Percentiles rank a stretch among this genome's conserved stretches.
phyloP scores from a whole-genome alignment of 2,888 invertebrate genomes.

The Pyrgus malvae region DNA sequence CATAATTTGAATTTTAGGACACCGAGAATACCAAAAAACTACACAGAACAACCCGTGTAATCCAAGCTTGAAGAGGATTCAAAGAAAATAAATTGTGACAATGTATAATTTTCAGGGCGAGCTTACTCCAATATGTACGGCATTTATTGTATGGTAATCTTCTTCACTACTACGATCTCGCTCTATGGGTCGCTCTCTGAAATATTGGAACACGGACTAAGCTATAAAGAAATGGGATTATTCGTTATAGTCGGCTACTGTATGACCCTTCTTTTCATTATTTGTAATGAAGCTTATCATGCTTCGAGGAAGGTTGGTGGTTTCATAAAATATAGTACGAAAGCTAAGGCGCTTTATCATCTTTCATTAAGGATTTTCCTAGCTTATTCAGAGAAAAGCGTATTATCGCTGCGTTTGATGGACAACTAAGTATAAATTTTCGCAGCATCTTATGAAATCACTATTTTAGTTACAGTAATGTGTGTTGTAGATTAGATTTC shows the following conservation, averaged over 20 bases:
- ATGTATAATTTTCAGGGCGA: slow-evolving; percentile 59
- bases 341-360: slow-evolving; percentile 1
- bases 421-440: no score
- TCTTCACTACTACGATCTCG: slow-evolving; percentile 88
- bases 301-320: slow-evolving; percentile 82
- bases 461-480: no score
- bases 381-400: not conserved
- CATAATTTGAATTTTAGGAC: no score
- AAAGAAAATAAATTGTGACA: not conserved
- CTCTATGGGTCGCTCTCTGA: slow-evolving; percentile 87
- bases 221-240: slow-evolving; percentile 87
- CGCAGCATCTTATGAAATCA: no score
- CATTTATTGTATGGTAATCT: slow-evolving; percentile 87
- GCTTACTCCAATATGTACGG: slow-evolving; percentile 90
- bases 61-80: no score
- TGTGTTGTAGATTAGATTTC: no score
- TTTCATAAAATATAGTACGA: slow-evolving; percentile 1
- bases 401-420: no score
- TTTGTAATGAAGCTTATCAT: slow-evolving; percentile 88
- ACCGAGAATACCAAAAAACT: no score
- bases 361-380: not conserved
- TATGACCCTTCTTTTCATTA: slow-evolving; percentile 86
- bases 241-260: slow-evolving; percentile 87
- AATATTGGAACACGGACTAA: slow-evolving; percentile 86
- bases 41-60: no score